Base-by-base conservation (phyloP, 2,113 vertebrate genomes). In the Psittacula cyanocephala region DNA sequence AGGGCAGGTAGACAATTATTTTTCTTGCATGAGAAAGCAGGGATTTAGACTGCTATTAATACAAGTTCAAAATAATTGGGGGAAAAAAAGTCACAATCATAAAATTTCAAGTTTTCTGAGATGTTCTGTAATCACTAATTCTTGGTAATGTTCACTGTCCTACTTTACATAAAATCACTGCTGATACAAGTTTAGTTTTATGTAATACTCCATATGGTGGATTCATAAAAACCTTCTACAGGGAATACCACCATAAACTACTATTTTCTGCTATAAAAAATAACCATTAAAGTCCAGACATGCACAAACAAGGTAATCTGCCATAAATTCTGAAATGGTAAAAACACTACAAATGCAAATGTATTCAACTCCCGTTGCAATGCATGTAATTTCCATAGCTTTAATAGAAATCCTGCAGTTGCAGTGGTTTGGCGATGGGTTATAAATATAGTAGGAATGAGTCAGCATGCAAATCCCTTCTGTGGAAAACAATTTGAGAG, bases 271-370 rank as follows among this genome's bases (percentile, higher is more conserved):
- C 98, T 97, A 97, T 98, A 98, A 98, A 98, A 97, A 97, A 97
- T 95, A 96, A 96, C 93, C 97, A 97, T 98, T 98, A 98, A 98
- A 97, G 97, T 91, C 94, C 96, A 98, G 98, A 97, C 98, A 98
- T 97, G 96, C 97, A 98, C 97, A 98, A 98, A 98, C 97, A 98
- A 98, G 97, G 97, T 98, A 98, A 98, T 98, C 98, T 97, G 96
- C 97, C 98, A 98, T 98, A 98, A 98, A 98, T 98, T 98, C 97
- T 96, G 94, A 97, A 98, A 98, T 94, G 95, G 96, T 97, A 97
- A 97, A 98, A 98, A 98, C 98, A 94, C 97, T 96, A 95, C 97
- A 97, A 98, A 98, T 98, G 95, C 98, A 98, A 98, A 98, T 98
- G 96, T 97, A 98, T 98, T 98, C 97, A 96, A 95, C 93, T 97